These are phyloP conservation scores for Epinephelus malabaricus DNA, from an alignment of 2,797 vertebrate genomes.

Conservation along the genomic window DNA sequence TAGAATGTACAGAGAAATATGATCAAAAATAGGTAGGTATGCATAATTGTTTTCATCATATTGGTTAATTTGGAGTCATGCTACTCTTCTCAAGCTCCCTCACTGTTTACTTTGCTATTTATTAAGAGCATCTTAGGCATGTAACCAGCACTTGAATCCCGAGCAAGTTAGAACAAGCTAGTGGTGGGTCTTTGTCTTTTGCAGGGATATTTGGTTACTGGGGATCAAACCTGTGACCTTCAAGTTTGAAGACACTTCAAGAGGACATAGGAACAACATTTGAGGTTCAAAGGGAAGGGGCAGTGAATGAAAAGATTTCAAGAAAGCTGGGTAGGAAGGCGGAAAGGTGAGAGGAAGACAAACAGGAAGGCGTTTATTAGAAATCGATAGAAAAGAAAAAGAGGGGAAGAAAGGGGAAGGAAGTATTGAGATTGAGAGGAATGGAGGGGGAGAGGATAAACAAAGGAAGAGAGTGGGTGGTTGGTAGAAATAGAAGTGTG, in stretches of 20 bases:
- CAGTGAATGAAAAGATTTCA: conserved; percentile 13
- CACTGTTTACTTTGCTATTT: neutral
- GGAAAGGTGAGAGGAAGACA: conserved; percentile 25
- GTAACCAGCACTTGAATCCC: conserved; percentile 5
- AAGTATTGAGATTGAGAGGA: conserved; percentile 14
- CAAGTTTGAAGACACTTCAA: conserved; percentile 3
- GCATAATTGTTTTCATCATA: neutral
- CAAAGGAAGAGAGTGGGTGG: conserved; percentile 22
- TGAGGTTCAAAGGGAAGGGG: neutral
- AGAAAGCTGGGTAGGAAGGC: neutral
- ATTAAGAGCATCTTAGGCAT: conserved; percentile 3
- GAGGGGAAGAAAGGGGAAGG: conserved; percentile 25
- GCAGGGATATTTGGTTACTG: conserved; percentile 51
- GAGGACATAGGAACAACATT: conserved; percentile 7
- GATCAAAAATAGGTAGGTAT: neutral
- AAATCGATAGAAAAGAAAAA: conserved; percentile 39
- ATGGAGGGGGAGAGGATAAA: conserved; percentile 13
- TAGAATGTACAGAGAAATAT: neutral
- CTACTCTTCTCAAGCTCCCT: neutral
- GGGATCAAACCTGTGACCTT: conserved; percentile 32
- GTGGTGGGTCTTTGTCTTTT: neutral
- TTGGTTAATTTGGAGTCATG: neutral
- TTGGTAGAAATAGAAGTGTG: conserved; percentile 9
- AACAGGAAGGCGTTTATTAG: conserved; percentile 44
- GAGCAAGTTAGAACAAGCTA: conserved; percentile 38